Conservation (phyloP, 1,140 invertebrate species). For the Rhynchophorus ferrugineus region DNA sequence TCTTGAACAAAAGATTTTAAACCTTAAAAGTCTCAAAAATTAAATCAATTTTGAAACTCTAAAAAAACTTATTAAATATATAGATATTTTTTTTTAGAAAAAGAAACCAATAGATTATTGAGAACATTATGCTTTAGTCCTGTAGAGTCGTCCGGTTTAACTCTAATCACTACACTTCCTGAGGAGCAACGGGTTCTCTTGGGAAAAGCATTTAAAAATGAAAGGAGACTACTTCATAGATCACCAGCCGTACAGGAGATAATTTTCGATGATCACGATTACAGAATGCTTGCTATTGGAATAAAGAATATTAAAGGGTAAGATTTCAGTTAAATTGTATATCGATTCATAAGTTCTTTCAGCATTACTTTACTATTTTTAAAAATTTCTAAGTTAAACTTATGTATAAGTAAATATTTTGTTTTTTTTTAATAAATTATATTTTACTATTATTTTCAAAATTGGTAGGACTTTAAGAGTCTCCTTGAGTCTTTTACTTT, state of each 20-base stretch:
- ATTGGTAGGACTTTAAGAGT: no score
- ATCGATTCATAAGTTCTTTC: no score
- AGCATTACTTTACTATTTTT: no score
- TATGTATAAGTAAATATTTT: no score
- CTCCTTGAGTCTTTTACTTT: no score
- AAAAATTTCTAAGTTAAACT: no score
- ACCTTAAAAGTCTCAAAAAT: no score
- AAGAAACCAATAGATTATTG: conserved; percentile 52
- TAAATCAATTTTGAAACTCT: no score
- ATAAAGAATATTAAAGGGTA: conserved; percentile 32
- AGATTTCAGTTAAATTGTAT: conserved; percentile 2
- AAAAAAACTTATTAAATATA: no score
- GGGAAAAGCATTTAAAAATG: conserved; percentile 29
- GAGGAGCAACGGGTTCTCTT: conserved; percentile 32
- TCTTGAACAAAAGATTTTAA: no score
- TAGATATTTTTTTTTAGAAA: conserved; percentile 40
- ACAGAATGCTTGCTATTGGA: conserved; percentile 35
- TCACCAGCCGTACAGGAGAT: conserved; percentile 36
- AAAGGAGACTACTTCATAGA: conserved; percentile 34
- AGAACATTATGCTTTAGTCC: conserved; percentile 52
- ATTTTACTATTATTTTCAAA: no score
- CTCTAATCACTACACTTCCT: conserved; percentile 29
- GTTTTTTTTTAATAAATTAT: no score
- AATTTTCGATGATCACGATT: conserved; percentile 34
- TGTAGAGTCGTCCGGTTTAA: conserved; percentile 36